Evolutionary conservation across 2,888 invertebrate genomes (phyloP).

Genomic region (Lasioglossum figueresi): DNA sequence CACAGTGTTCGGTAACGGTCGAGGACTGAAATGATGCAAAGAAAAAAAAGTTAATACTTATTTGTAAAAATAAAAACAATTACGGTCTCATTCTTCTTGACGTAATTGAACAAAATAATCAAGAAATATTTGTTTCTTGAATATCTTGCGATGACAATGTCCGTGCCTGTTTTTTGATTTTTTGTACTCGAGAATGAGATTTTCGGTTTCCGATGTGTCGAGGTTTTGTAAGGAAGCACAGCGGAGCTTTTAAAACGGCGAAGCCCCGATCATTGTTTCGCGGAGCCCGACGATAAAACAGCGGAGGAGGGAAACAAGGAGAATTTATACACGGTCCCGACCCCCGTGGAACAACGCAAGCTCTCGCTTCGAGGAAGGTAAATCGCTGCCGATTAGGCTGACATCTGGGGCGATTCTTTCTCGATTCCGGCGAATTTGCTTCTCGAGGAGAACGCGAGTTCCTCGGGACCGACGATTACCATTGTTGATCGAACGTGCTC

Average conservation of each 20-base stretch:
- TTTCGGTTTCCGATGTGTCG: not conserved
- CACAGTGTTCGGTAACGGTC: no score
- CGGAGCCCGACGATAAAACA: slow-evolving; percentile 43
- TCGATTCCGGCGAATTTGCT: slow-evolving; percentile 27
- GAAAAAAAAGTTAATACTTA: no score
- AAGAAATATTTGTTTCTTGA: not conserved
- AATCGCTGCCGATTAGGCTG: slow-evolving; percentile 64
- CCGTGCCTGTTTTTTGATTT: not conserved
- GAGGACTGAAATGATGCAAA: no score
- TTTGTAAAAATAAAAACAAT: not conserved
- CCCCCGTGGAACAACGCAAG: not conserved
- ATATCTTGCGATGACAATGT: not conserved
- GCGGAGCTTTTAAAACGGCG: slow-evolving; percentile 56
- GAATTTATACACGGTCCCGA: slow-evolving; percentile 29
- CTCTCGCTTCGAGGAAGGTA: slow-evolving; percentile 41
- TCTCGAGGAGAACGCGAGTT: slow-evolving; percentile 33
- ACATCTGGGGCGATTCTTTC: slow-evolving; percentile 59
- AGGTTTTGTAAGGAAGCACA: slow-evolving; percentile 29
- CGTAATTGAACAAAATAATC: not conserved
- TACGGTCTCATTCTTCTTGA: not conserved
- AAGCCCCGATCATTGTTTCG: slow-evolving; percentile 57
- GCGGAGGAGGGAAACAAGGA: slow-evolving; percentile 17
- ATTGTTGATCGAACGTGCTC: slow-evolving; percentile 38
- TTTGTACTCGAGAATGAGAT: not conserved
- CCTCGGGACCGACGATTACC: slow-evolving; percentile 45